Evolutionary conservation across 2,797 vertebrate species (phyloP).

Genomic region (Chiroxiphia lanceolata): DNA sequence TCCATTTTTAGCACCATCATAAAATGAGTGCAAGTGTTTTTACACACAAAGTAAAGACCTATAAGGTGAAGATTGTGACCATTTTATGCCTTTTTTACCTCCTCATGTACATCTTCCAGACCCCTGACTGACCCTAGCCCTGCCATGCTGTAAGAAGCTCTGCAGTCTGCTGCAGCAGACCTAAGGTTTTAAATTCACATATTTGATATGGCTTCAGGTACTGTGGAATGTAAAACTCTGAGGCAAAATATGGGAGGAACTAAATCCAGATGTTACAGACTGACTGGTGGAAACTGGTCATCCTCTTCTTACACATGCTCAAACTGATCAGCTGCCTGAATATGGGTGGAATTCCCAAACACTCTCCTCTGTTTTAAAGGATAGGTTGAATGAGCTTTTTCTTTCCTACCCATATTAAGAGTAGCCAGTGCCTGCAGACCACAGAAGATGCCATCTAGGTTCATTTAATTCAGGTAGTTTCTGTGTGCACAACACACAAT

Average conservation of each 20-base stretch:
- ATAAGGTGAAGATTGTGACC: background rate
- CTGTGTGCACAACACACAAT: background rate
- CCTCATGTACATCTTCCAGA: background rate
- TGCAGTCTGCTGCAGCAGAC: background rate
- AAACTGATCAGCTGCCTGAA: background rate
- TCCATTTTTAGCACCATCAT: background rate
- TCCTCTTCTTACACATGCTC: background rate
- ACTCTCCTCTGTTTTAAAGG: background rate
- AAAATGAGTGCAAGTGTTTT: background rate
- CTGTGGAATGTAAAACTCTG: background rate
- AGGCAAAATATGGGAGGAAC: background rate
- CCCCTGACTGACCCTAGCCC: background rate
- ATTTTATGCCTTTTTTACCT: background rate
- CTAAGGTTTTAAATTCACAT: background rate
- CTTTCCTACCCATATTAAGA: background rate
- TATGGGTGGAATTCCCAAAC: background rate
- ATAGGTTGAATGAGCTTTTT: background rate
- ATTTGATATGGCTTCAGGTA: background rate
- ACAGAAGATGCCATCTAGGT: background rate
- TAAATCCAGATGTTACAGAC: background rate
- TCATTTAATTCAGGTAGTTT: background rate
- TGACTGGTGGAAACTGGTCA: background rate
- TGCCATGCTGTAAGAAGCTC: background rate
- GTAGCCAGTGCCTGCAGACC: background rate
- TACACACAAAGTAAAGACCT: background rate